Conservation (phyloP, 2,113 vertebrate genomes). For the Brevimyrus niger region DNA sequence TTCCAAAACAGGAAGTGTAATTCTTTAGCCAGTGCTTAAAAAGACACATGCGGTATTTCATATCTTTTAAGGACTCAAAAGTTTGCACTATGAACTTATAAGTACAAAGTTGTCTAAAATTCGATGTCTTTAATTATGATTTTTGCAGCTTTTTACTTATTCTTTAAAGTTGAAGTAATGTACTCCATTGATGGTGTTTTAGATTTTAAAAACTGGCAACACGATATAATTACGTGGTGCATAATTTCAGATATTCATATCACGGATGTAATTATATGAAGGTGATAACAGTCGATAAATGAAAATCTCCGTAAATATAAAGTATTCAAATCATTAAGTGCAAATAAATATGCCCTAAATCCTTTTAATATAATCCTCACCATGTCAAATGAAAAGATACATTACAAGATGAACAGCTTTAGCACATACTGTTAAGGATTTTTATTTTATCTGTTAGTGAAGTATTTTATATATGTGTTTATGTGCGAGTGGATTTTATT, state of each 20-base stretch:
- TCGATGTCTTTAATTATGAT: slow-evolving; percentile 7
- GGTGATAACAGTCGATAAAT: slow-evolving; percentile 59
- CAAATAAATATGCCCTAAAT: slow-evolving; percentile 65
- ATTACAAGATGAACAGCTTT: slow-evolving; percentile 65
- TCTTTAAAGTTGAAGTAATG: slow-evolving; percentile 50
- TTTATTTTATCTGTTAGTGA: slow-evolving; percentile 36
- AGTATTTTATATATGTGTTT: slow-evolving; percentile 22
- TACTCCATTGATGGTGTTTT: slow-evolving; percentile 44
- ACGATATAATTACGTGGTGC: slow-evolving; percentile 48
- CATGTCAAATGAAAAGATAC: slow-evolving; percentile 65
- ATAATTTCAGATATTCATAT: slow-evolving; percentile 45
- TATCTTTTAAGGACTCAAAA: not conserved
- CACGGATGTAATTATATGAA: slow-evolving; percentile 37
- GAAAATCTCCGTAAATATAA: slow-evolving; percentile 60
- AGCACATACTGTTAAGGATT: slow-evolving; percentile 53
- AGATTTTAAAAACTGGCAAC: slow-evolving; percentile 19
- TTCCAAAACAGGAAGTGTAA: not conserved
- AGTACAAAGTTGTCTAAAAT: not conserved
- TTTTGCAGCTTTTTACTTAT: slow-evolving; percentile 15
- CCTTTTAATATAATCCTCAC: slow-evolving; percentile 65
- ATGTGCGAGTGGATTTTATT: slow-evolving; percentile 36
- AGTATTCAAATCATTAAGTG: slow-evolving; percentile 63
- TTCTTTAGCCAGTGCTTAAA: not conserved
- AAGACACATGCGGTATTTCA: not conserved
- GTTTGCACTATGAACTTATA: not conserved